Evolutionary conservation across 2,888 invertebrate species (phyloP).

Genomic region (Diabrotica balteata): DNA sequence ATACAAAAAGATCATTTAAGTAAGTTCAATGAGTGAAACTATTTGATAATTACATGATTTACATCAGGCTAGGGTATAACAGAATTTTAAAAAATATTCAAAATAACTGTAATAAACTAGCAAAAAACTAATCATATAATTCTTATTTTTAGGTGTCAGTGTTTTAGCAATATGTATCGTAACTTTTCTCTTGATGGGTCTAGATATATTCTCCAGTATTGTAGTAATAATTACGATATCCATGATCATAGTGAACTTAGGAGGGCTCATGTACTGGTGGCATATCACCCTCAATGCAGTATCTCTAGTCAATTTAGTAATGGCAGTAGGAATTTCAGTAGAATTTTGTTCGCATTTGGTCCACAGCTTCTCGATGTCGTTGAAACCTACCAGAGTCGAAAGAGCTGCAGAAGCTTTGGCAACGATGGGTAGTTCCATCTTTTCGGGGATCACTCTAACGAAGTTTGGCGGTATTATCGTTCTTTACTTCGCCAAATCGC

Average conservation of each 20-base stretch:
- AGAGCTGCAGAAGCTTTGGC: conserved; percentile 85
- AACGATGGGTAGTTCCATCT: conserved; percentile 93
- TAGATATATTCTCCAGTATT: conserved; percentile 89
- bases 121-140: too few species aligned
- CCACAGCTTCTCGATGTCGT: conserved; percentile 86
- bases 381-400: conserved; percentile 72
- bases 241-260: conserved; percentile 92
- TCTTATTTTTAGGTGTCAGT: conserved; percentile 75
- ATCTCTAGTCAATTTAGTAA: conserved; percentile 95
- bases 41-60: too few species aligned
- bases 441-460: conserved; percentile 97
- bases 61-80: too few species aligned
- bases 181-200: conserved; percentile 90
- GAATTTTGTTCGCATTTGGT: conserved; percentile 99
- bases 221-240: conserved; percentile 90
- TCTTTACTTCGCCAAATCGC: conserved; percentile 95
- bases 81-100: too few species aligned
- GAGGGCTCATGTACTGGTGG: conserved; percentile 98
- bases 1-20: too few species aligned
- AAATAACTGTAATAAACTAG: too few species aligned
- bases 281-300: conserved; percentile 95
- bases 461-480: conserved; percentile 98
- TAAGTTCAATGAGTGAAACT: too few species aligned
- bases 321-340: conserved; percentile 97
- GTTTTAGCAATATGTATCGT: conserved; percentile 93